Percentiles rank a stretch among this genome's conserved stretches.
These are phyloP conservation scores for Ceuthmochares aereus DNA, from an alignment of 2,113 vertebrate genomes.

Conservation along the genomic window DNA sequence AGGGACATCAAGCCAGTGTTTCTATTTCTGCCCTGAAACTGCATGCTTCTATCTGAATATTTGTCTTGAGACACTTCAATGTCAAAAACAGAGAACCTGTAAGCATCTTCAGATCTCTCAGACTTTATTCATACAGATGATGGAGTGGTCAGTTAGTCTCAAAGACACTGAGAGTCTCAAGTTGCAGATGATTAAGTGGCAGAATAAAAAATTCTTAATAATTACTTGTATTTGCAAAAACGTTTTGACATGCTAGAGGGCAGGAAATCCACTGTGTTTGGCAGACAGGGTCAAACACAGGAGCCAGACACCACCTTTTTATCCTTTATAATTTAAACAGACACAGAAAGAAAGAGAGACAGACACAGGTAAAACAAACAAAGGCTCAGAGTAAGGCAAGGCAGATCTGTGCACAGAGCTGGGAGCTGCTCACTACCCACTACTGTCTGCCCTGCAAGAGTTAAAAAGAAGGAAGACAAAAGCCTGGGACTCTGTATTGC, in stretches of 20 bases:
- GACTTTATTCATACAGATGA: not conserved
- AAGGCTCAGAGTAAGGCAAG: not conserved
- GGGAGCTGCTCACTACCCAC: not conserved
- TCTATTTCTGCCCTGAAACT: not conserved
- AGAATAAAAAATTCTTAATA: not conserved
- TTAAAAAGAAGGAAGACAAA: not conserved
- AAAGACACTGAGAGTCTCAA: not conserved
- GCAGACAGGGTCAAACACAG: not conserved
- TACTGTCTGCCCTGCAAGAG: accelerated
- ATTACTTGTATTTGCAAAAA: not conserved
- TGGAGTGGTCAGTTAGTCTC: not conserved
- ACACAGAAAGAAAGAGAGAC: not conserved
- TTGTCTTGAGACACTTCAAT: not conserved
- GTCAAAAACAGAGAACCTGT: not conserved
- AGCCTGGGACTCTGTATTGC: not conserved
- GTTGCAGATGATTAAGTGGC: not conserved
- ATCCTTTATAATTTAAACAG: not conserved
- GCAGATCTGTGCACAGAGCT: not conserved
- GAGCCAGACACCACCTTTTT: not conserved
- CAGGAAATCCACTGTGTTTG: not conserved
- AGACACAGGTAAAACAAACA: not conserved
- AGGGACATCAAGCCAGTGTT: not conserved
- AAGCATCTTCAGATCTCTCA: not conserved
- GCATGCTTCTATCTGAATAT: not conserved
- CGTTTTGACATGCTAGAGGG: not conserved